Base-by-base conservation (phyloP, 2,888 invertebrate species). In the Drosophila antonietae region DNA sequence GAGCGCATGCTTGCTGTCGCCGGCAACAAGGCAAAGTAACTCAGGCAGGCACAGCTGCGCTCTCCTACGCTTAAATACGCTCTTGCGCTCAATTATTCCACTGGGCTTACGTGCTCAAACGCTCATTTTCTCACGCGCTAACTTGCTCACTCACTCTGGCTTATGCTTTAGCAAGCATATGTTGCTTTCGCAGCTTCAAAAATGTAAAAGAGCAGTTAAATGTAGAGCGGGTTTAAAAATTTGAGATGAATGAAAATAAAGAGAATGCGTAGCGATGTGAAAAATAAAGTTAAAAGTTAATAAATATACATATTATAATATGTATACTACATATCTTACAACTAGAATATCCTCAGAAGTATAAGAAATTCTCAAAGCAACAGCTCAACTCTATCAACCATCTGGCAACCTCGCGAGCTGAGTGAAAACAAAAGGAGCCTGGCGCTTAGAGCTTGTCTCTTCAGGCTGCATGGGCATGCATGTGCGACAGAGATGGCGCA, bases 1-100 rank as follows among this genome's bases (percentile, higher is more conserved):
- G 84, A 89, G 85, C 88, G 84, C 84, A 89, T 87, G 84, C 88
- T 84, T 89, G 85, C 80, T 84, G 83, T 84, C 73, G 85, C 89
- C 77, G 80, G 77, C 64, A 67, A 51, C 39, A 18, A 41, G 18
- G 33, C 31, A 20, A 71, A 47, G 53, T 60, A 67, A 76, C 77
- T 77, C 53, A 59, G 52, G 3, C 49, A 52, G 43, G 18, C 55
- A 44, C 63, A 68, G 43, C 18, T 41, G 47, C 55, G 57, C 75
- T 73, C 68, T 55, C 65, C 62, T 58, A 55, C 59, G 37, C 59
- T 43, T 47, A 62, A 53, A 23, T 3, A 14, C 58, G 58, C 43
- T 61, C 68, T 67, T 20, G 28, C 43, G 37, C 68, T 39, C 39
- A 37, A 18, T 10, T 10, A 20, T 20, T 44, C 43, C 43, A 44